Conservation (phyloP, 2,113 vertebrate species). For the Grallaria varia region DNA sequence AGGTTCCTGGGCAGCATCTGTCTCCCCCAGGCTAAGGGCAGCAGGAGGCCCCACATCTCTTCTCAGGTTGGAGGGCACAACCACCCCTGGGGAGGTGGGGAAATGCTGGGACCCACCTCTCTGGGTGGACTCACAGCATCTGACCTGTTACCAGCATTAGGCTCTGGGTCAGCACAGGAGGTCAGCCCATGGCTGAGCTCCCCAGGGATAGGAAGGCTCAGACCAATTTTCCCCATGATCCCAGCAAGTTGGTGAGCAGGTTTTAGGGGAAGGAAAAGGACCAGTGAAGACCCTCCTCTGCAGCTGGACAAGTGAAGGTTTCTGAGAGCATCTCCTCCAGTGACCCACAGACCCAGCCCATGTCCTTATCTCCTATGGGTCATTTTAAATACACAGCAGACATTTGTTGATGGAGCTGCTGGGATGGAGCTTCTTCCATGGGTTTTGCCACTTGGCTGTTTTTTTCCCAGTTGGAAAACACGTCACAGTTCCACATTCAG, state of each 20-base stretch:
- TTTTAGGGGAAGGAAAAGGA: not conserved
- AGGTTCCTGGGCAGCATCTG: not conserved
- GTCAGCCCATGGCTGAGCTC: not conserved
- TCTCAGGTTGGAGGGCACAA: not conserved
- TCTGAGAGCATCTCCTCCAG: not conserved
- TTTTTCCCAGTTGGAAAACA: constrained; percentile 4
- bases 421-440: not conserved
- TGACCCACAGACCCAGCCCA: not conserved
- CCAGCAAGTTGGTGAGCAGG: not conserved
- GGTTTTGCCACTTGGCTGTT: not conserved
- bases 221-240: not conserved
- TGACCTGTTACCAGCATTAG: not conserved
- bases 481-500: not conserved
- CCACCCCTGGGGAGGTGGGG: not conserved
- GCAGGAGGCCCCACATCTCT: not conserved
- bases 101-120: not conserved
- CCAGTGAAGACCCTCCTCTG: not conserved
- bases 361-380: not conserved
- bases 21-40: fast-evolving
- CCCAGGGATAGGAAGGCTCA: not conserved
- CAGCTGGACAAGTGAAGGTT: not conserved
- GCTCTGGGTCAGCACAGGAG: not conserved
- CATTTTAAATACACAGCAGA: constrained; percentile 33
- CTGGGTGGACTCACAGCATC: not conserved
- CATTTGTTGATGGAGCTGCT: not conserved